These are phyloP conservation scores for Paradisaea rubra DNA, from an alignment of 2,113 vertebrate genomes.

Conservation along the genomic window DNA sequence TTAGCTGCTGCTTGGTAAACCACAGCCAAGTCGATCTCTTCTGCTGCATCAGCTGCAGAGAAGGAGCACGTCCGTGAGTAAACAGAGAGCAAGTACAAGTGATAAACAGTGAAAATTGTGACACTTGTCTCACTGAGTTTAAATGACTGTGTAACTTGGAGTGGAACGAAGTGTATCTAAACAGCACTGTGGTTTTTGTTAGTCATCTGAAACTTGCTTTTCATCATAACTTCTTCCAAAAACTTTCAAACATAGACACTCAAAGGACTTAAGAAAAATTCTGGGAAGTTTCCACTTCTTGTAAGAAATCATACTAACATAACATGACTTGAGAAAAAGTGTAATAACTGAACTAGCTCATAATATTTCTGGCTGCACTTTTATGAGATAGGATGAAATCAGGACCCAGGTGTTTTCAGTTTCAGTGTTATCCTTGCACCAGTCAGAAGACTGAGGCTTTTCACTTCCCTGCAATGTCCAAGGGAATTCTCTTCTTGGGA, in stretches of 20 bases:
- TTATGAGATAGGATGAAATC: background rate
- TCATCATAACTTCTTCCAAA: background rate
- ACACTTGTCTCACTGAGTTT: background rate
- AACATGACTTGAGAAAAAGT: background rate
- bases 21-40: conserved; percentile 80
- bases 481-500: background rate
- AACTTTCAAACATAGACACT: background rate
- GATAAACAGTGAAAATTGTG: background rate
- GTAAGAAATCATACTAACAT: background rate
- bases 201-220: background rate
- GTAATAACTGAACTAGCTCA: background rate
- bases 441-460: background rate
- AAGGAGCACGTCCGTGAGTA: background rate
- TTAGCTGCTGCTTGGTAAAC: conserved; percentile 84
- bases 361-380: background rate
- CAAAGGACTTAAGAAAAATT: background rate
- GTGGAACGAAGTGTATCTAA: background rate
- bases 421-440: background rate
- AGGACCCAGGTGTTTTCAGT: background rate
- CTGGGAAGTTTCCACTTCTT: background rate
- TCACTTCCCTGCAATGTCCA: background rate
- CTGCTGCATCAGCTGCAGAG: conserved; percentile 74
- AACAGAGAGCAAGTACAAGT: background rate
- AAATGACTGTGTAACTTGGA: background rate
- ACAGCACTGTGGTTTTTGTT: background rate